Base-by-base conservation (phyloP, 2,888 invertebrate genomes). In the Apomyelois bistriatella region DNA sequence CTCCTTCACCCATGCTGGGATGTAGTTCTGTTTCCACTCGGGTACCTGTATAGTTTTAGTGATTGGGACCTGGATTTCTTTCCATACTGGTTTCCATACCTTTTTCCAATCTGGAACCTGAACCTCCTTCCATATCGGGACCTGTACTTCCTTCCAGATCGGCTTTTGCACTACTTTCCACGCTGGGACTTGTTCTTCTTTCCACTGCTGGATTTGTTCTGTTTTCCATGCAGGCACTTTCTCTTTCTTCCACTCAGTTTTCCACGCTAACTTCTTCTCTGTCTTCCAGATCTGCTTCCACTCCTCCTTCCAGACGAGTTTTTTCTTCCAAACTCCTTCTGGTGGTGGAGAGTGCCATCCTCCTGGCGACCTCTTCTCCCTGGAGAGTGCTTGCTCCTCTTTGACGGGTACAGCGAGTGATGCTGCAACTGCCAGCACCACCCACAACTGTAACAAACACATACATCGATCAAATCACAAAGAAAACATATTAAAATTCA, bases 261-360 rank as follows among this genome's bases (percentile, higher is more conserved):
- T 94, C 94, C 94, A 95, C 47, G 89, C 85, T 52, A 94, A 88
- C 75, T 96, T 95, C 64, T 95, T 95, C 42, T 94, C 93, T 0
- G 92, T 93, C 79, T 95, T 95, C 94, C 94, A 95, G 28, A 94
- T 86, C 72, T 94, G 92, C 64, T 94, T 93, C 95, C 95, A 95
- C 63, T 95, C 95, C 56, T 94, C 94, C 80, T 96, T 96, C 96
- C 96, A 96, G 28, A 92, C 92, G 43, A 96, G 90, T 79, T 95
- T 96, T 80, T 95, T 96, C 78, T 95, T 94, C 95, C 95, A 95
- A 62, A 93, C 93, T 56, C 95, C 95, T 56, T 94, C 94, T 41
- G 89, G 85, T 56, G 77, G 72, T 52, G 92, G 72, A 53, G 92
- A 91, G 64, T 92, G 91, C 87, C 90, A 90, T 53, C 85, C 87